Percentiles rank a stretch among this genome's conserved stretches.
Evolutionary conservation across 2,113 vertebrate genomes (phyloP).

Genomic region (Proterorhinus semilunaris): DNA sequence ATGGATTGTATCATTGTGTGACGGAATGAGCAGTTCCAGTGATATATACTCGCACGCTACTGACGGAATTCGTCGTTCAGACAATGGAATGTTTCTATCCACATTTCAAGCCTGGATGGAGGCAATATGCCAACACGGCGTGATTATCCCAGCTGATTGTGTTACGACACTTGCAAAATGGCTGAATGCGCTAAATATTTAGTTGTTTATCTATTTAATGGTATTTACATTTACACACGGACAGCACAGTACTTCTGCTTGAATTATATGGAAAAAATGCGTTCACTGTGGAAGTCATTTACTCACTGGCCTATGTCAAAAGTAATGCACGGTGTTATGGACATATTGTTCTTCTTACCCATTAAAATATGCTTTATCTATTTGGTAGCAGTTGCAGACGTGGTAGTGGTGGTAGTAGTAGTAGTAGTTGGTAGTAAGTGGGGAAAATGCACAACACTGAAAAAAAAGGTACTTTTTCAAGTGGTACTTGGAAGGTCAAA

Average conservation of each 20-base stretch:
- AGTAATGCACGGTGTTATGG: too few relatives aligned
- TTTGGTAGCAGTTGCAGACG: not conserved
- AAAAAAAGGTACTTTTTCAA: too few relatives aligned
- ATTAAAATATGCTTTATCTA: too few relatives aligned
- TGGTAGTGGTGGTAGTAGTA: not conserved
- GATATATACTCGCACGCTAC: constrained; percentile 62
- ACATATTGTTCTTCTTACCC: too few relatives aligned
- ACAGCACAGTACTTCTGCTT: too few relatives aligned
- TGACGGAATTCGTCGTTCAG: constrained; percentile 57
- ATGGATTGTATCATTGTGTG: constrained; percentile 81
- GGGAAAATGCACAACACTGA: too few relatives aligned
- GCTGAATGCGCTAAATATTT: constrained; percentile 17
- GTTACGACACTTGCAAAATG: constrained; percentile 13
- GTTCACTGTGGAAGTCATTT: too few relatives aligned
- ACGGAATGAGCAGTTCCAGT: constrained; percentile 73
- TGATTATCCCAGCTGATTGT: constrained; percentile 16
- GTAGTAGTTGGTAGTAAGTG: not conserved
- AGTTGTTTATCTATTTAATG: not conserved
- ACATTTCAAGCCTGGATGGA: constrained; percentile 61
- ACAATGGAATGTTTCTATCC: constrained; percentile 72
- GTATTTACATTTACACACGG: not conserved
- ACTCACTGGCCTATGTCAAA: too few relatives aligned
- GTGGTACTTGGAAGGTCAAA: too few relatives aligned
- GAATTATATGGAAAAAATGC: too few relatives aligned
- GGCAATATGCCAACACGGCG: constrained; percentile 34